phyloP scores from a whole-genome alignment of 1,140 invertebrate genomes.

The Drosophila miranda region DNA sequence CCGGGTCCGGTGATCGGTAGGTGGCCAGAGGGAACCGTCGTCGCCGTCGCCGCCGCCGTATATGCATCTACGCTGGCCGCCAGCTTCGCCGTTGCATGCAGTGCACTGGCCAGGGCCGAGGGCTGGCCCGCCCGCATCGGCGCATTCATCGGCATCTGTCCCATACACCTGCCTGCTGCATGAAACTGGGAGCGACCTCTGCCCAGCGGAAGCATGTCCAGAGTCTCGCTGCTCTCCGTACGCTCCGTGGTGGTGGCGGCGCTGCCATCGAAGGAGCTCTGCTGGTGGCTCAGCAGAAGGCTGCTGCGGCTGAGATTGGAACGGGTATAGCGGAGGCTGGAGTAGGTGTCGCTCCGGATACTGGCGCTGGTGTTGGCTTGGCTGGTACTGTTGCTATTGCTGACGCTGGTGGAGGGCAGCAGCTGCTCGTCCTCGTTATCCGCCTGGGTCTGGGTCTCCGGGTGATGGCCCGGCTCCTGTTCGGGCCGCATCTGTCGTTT shows the following conservation, averaged over 20 bases:
- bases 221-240: constrained; percentile 71
- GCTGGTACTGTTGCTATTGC: too few relatives aligned
- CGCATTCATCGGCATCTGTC: too few relatives aligned
- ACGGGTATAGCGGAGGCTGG: constrained; percentile 68
- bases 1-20: constrained; percentile 1
- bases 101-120: constrained; percentile 65
- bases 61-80: constrained; percentile 72
- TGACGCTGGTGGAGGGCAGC: constrained; percentile 23
- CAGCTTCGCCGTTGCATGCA: constrained; percentile 69
- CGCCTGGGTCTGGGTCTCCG: constrained; percentile 18
- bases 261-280: constrained; percentile 66
- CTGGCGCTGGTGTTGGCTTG: constrained; percentile 14
- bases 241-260: constrained; percentile 54
- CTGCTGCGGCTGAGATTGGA: constrained; percentile 77
- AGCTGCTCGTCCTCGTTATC: constrained; percentile 42
- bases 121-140: constrained; percentile 15
- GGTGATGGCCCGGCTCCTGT: not conserved
- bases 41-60: constrained; percentile 61
- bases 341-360: constrained; percentile 28
- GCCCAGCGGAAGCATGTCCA: constrained; percentile 41
- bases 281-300: constrained; percentile 68
- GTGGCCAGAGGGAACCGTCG: too few relatives aligned
- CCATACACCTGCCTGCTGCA: not conserved
- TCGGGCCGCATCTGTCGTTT: constrained; percentile 20
- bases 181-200: constrained; percentile 29